Conservation (phyloP, 53 echinoderm and acorn worm species). For the Holothuria leucospilota region DNA sequence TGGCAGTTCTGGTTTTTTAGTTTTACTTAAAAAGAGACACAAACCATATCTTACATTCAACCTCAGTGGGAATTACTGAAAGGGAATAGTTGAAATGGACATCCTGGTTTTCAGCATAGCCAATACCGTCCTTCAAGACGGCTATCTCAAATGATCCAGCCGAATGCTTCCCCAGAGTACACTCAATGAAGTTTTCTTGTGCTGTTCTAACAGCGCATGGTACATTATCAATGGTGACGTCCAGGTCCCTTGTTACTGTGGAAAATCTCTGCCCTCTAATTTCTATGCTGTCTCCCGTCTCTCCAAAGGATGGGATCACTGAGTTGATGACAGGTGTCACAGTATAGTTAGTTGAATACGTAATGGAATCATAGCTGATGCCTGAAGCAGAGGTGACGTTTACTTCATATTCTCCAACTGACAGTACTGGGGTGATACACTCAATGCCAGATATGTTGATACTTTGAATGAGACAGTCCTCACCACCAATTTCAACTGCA, state of each 20-base stretch:
- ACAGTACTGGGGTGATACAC: slow-evolving; percentile 70
- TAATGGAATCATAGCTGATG: slow-evolving; percentile 24
- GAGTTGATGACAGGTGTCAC: slow-evolving; percentile 64
- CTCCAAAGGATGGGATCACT: slow-evolving; percentile 54
- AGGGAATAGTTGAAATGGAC: slow-evolving; percentile 70
- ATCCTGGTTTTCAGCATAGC: slow-evolving; percentile 52
- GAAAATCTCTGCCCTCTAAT: slow-evolving; percentile 73
- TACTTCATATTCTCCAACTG: slow-evolving; percentile 51
- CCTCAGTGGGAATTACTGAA: slow-evolving; percentile 40
- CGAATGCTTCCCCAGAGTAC: slow-evolving; percentile 74
- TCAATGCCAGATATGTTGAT: slow-evolving; percentile 66
- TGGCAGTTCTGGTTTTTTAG: slow-evolving; percentile 45
- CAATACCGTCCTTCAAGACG: slow-evolving; percentile 63
- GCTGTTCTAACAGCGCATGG: slow-evolving; percentile 62
- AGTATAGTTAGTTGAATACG: slow-evolving; percentile 52
- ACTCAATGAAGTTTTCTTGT: slow-evolving; percentile 51
- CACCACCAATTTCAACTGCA: slow-evolving; percentile 60
- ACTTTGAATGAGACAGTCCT: slow-evolving; percentile 67
- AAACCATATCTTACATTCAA: slow-evolving; percentile 76
- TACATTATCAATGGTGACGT: slow-evolving; percentile 75
- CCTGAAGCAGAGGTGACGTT: slow-evolving; percentile 56
- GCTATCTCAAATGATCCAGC: slow-evolving; percentile 74
- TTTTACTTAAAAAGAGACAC: slow-evolving; percentile 54
- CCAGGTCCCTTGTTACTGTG: slow-evolving; percentile 45
- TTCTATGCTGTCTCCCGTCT: slow-evolving; percentile 71